These are phyloP conservation scores for Trogon melanurus DNA, from an alignment of 2,113 vertebrate genomes.

Conservation along the genomic window DNA sequence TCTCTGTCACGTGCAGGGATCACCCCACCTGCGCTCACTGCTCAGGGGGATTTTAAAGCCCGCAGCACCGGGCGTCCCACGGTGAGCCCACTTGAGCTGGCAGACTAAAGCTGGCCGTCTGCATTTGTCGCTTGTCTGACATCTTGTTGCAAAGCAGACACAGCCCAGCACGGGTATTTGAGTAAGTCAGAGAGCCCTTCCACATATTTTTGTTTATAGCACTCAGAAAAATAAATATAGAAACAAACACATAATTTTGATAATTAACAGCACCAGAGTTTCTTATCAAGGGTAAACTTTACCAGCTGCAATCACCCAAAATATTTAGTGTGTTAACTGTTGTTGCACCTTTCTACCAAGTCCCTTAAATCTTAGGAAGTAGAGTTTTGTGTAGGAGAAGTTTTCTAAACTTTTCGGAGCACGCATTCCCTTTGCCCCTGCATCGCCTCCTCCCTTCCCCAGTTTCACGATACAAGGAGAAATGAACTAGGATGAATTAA, in stretches of 20 bases:
- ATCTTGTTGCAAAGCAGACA: neutral
- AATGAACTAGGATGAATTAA: neutral
- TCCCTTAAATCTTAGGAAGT: neutral
- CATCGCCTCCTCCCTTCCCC: neutral
- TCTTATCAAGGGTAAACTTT: neutral
- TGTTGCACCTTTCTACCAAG: neutral
- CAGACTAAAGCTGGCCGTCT: neutral
- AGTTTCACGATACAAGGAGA: fast-evolving
- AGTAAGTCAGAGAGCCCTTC: neutral
- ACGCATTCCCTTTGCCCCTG: neutral
- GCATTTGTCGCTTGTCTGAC: neutral
- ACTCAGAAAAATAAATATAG: neutral
- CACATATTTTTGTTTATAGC: neutral
- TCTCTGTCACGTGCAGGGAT: neutral
- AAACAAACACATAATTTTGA: neutral
- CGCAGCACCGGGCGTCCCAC: neutral
- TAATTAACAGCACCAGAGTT: neutral
- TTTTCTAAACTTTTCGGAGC: neutral
- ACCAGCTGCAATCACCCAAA: neutral
- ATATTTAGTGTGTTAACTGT: neutral
- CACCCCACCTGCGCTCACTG: neutral
- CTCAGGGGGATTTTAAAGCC: neutral
- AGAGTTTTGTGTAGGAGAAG: too few relatives aligned
- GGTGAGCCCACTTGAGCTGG: neutral
- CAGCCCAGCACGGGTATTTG: fast-evolving